Evolutionary conservation across 2,888 invertebrate species (phyloP), one percentile per base, ranked within the genome.

Genomic region (Synanthedon tipuliformis): DNA sequence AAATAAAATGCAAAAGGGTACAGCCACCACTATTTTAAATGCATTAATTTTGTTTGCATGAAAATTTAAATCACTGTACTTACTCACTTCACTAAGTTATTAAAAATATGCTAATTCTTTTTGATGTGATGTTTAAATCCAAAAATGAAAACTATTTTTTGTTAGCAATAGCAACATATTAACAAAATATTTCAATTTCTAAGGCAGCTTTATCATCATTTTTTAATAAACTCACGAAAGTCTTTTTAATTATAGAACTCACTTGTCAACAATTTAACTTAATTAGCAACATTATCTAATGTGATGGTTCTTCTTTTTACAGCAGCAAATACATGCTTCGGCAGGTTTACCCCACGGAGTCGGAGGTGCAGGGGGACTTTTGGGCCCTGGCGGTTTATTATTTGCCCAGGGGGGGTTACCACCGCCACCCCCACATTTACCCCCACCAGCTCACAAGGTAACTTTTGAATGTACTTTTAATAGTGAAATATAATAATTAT

Each of bases 301-400:
- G 50, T 51, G 15, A 34, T 4, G 15, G 2, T 48, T 48, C n/a
- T 50, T 50, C 62, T 66, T 57, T 58, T 66, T 78, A 52, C 89
- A 95, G 95, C 95, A 95, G 92, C 95, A 95, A 89, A 94, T 95
- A 86, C 95, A 95, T 82, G 95, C 94, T 62, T 94, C 94, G 71
- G 95, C 94, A 73, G 90, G 94, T 64, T 89, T 85, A 55, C 75
- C 82, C 49, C 82, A 84, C 59, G 86, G 84, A 0, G 79, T 80
- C 40, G 76, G 69, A 0, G 75, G 69, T 1, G 77, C 73, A 50
- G 93, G 92, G 59, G 89, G 88, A n/a, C 78, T 89, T 65, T 82
- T 90, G 56, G 86, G 90, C 61, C 79, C 82, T 7, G 84, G 82
- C 0, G 82, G 81, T 16, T 61, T 79, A 55, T 69, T 89, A 62